phyloP scores from a whole-genome alignment of 2,113 vertebrate genomes.

The Seriola aureovittata region DNA sequence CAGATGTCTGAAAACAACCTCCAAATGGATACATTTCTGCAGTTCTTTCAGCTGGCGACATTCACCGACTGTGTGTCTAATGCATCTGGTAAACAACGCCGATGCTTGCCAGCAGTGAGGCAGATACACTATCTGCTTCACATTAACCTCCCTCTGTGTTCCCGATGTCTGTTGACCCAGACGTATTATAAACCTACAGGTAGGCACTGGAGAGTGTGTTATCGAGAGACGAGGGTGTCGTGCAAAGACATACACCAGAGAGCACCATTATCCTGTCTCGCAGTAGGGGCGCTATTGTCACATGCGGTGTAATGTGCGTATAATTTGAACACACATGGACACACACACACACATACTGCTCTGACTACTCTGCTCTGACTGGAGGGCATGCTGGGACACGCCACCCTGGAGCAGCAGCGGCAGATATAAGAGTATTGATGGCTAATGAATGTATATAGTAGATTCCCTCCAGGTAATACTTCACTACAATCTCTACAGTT shows the following conservation, averaged over 20 bases:
- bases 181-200: conserved; percentile 43
- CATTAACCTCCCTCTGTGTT: conserved; percentile 67
- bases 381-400: conserved; percentile 44
- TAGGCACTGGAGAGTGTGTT: conserved; percentile 22
- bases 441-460: conserved; percentile 52
- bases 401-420: conserved; percentile 32
- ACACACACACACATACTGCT: conserved; percentile 16
- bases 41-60: background rate
- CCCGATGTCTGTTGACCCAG: conserved; percentile 64
- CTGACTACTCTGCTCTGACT: conserved; percentile 22
- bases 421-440: conserved; percentile 1
- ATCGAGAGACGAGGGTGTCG: background rate
- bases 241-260: conserved; percentile 1
- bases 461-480: conserved; percentile 30
- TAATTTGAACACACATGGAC: conserved; percentile 37
- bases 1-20: conserved; percentile 26
- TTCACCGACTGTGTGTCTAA: conserved; percentile 43
- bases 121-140: conserved; percentile 46
- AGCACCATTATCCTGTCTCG: background rate
- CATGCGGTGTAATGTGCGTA: conserved; percentile 24
- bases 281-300: conserved; percentile 9
- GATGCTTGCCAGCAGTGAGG: conserved; percentile 35
- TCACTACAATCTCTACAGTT: conserved; percentile 25
- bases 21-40: conserved; percentile 18
- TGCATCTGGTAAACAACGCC: conserved; percentile 45